Percentiles rank a stretch among this genome's conserved stretches.
These are phyloP conservation scores for Holacanthus passer DNA, from an alignment of 2,113 vertebrate genomes.

Conservation along the genomic window DNA sequence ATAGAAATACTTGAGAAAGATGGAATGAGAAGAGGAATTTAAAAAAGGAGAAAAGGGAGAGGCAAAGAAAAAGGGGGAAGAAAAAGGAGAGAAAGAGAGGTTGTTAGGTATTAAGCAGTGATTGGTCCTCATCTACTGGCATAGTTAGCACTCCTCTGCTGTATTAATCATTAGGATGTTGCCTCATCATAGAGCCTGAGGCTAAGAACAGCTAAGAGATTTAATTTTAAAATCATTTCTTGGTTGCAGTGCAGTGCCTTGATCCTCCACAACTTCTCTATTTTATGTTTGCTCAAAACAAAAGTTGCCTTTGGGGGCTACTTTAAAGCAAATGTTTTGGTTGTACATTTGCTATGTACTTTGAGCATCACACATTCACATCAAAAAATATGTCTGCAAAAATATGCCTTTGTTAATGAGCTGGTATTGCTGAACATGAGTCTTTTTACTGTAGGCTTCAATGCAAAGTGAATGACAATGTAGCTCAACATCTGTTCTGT, in stretches of 20 bases:
- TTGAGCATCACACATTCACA: constrained; percentile 22
- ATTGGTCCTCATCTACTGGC: constrained; percentile 19
- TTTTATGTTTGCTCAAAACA: constrained; percentile 39
- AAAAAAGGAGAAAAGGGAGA: not conserved
- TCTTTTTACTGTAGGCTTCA: constrained; percentile 22
- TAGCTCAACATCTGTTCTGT: constrained; percentile 42
- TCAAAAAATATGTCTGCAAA: constrained; percentile 20
- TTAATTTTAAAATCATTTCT: constrained; percentile 31
- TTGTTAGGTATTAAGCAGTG: constrained; percentile 5
- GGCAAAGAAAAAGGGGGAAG: constrained; percentile 5
- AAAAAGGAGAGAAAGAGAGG: not conserved
- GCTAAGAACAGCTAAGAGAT: constrained; percentile 10
- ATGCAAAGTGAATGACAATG: constrained; percentile 25
- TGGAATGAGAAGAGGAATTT: not conserved
- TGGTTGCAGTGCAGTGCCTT: constrained; percentile 29
- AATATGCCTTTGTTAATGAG: not conserved
- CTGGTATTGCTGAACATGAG: constrained; percentile 17
- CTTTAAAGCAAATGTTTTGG: constrained; percentile 35
- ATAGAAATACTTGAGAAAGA: constrained; percentile 76
- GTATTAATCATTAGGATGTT: constrained; percentile 27
- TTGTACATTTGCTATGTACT: constrained; percentile 21
- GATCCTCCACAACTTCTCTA: constrained; percentile 26
- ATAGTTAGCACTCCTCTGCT: not conserved
- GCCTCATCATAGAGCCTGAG: not conserved
- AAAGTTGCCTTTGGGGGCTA: constrained; percentile 35